Base-by-base conservation (phyloP, 2,888 invertebrate genomes). In the Drosophila parthenogenetica region DNA sequence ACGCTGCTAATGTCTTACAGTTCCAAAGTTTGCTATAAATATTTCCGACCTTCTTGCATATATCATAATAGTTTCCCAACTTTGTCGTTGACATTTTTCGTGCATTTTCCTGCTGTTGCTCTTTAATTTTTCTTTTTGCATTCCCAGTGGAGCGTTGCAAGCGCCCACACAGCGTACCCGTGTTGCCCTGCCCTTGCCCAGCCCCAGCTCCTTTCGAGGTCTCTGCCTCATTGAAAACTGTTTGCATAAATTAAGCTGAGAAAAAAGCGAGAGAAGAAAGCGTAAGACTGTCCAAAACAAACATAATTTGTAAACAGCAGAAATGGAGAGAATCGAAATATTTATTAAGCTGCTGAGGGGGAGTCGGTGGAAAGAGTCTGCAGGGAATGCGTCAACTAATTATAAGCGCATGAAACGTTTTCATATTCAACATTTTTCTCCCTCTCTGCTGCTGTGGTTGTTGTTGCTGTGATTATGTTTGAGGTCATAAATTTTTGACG, bases 401-500 rank as follows among this genome's bases (percentile, higher is more conserved):
- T 81, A 79, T 69, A 74, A 73, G 74, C 69, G 73, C 70, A 48
- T 66, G 69, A 73, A 70, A 71, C 53, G 68, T 61, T 83, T 60
- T 43, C 57, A 55, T 39, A 62, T 65, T 53, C 45, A 55, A 63
- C 59, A 73, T 63, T 60, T 40, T 16, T 11, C n/a, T 13, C 32
- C 19, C 25, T 35, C 35, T 13, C 11, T 1, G 5, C 29, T 35
- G 2, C 29, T 8, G 29, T 29, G 2, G 5, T 29, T 29, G 4
- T 13, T 35, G 25, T 22, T 64, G 74, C 65, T 75, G 73, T 84
- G 79, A 82, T 84, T 84, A 72, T 79, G 72, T 72, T 83, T 79
- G 77, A 67, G 84, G 77, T 85, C 82, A 82, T 77, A 85, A 81
- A 82, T 80, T 80, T 43, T 82, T 82, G 82, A 83, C 82, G 79